Evolutionary conservation across 2,113 vertebrate species (phyloP), one percentile per base, ranked within the genome.

Genomic region (Chionodraco myersi): DNA sequence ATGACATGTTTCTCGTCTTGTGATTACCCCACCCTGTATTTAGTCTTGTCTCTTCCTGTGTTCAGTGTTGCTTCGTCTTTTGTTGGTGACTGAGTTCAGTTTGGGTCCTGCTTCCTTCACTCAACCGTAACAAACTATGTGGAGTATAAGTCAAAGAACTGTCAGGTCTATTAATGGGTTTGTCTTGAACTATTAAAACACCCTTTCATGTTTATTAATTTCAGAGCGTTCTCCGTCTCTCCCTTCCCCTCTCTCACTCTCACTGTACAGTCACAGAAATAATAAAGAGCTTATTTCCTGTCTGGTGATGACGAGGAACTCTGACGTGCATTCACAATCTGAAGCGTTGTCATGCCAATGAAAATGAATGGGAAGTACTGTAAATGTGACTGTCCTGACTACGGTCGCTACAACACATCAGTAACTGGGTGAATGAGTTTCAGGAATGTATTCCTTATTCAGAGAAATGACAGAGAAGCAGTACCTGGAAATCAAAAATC

Each of bases 361-460:
- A 13, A 51, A 59, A 77, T 61, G 75, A 85, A 82, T 70, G n/a
- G 84, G 72, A 82, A 89, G 75, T 83, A 13, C 45, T 60, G 56
- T 56, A 30, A 72, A 75, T 79, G 66, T 80, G 73, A 86, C 66
- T 41, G 62, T 67, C 44, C 30, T 34, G 57, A 57, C 51, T 56
- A 44, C 61, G 54, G 48, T 64, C 72, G 6, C 69, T 56, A 61
- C 80, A 77, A 53, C 21, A 60, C 7, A 52, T 49, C 23, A 45
- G 77, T 44, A 34, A 56, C 44, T n/a, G 11, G 54, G 16, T 59
- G 53, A 54, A 78, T 68, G 36, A 36, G 36, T 36, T 36, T 41
- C 36, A 41, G 7, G 36, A 41, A 41, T 41, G 6, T 41, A 41
- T 41, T 41, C 36, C 36, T 6, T 7, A 41, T 41, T 41, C 7